A percentile compares a stretch with the other conserved stretches of the same genome.
These are phyloP conservation scores for Sciurus niger DNA, from an alignment of 2,113 vertebrate genomes.

Conservation along the genomic window DNA sequence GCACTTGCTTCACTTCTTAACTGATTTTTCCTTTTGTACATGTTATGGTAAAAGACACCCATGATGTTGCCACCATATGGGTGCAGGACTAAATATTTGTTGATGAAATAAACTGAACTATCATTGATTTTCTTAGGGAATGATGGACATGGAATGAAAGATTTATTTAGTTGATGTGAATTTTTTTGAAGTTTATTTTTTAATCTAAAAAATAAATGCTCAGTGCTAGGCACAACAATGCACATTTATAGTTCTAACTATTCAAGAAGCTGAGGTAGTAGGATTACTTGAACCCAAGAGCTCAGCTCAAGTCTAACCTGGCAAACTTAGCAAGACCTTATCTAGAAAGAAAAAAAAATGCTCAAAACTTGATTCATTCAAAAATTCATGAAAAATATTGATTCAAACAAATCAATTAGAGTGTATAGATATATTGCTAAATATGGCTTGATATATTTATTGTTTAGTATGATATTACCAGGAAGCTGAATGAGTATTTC, in stretches of 20 bases:
- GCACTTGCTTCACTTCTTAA: background rate
- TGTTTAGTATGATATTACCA: background rate
- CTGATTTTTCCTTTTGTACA: background rate
- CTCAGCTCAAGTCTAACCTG: background rate
- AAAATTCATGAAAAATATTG: background rate
- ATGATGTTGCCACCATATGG: background rate
- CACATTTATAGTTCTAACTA: background rate
- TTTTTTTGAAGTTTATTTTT: conserved; percentile 42
- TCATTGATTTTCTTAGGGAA: background rate
- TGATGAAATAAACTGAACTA: background rate
- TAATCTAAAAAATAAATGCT: background rate
- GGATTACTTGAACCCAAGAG: background rate
- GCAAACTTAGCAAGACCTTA: background rate
- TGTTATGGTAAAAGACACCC: background rate
- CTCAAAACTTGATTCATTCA: background rate
- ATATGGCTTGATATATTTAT: background rate
- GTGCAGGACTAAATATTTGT: background rate
- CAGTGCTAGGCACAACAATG: background rate
- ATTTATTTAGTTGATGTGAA: background rate
- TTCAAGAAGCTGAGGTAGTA: background rate
- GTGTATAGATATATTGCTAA: background rate
- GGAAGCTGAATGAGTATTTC: background rate
- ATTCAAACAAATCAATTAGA: background rate
- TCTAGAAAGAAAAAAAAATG: background rate
- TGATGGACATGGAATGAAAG: background rate